These are phyloP conservation scores for Odontesthes bonariensis DNA, from an alignment of 2,113 vertebrate genomes.

Conservation along the genomic window DNA sequence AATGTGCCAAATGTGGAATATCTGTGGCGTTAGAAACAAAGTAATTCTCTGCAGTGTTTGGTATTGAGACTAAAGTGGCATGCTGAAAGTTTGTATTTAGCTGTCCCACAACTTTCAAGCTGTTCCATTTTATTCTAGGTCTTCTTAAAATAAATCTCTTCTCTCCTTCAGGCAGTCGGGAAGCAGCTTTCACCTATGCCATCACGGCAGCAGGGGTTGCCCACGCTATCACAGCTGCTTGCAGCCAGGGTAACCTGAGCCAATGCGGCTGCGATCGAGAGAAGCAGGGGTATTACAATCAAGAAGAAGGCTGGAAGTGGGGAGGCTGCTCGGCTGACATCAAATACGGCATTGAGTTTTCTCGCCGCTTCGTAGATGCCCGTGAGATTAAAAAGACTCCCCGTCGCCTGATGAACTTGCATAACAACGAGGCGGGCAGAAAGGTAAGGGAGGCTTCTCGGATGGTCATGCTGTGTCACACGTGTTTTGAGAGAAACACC, in stretches of 20 bases:
- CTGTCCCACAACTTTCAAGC: not conserved
- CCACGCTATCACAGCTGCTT: slow-evolving; percentile 95
- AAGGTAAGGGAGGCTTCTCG: slow-evolving; percentile 88
- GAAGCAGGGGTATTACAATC: slow-evolving; percentile 98
- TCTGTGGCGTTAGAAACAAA: slow-evolving; percentile 1
- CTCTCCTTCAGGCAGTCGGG: slow-evolving; percentile 92
- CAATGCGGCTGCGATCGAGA: slow-evolving; percentile 98
- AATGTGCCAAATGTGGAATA: slow-evolving; percentile 9
- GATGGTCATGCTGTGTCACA: not conserved
- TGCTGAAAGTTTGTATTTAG: not conserved
- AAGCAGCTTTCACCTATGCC: slow-evolving; percentile 98
- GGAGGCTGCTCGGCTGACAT: slow-evolving; percentile 98
- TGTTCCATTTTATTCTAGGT: not conserved
- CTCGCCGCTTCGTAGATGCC: slow-evolving; percentile 96
- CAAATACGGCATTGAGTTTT: slow-evolving; percentile 99
- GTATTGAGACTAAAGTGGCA: not conserved
- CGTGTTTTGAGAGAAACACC: no score
- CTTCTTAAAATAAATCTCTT: slow-evolving; percentile 35
- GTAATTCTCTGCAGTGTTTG: not conserved
- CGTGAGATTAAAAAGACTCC: slow-evolving; percentile 98
- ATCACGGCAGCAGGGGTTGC: slow-evolving; percentile 97
- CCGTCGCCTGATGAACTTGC: slow-evolving; percentile 97
- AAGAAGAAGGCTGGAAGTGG: slow-evolving; percentile 99
- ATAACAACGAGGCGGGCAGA: slow-evolving; percentile 98
- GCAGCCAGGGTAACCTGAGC: slow-evolving; percentile 98